phyloP scores from a whole-genome alignment of 2,888 invertebrate genomes.

The Hyppa rectilinea region DNA sequence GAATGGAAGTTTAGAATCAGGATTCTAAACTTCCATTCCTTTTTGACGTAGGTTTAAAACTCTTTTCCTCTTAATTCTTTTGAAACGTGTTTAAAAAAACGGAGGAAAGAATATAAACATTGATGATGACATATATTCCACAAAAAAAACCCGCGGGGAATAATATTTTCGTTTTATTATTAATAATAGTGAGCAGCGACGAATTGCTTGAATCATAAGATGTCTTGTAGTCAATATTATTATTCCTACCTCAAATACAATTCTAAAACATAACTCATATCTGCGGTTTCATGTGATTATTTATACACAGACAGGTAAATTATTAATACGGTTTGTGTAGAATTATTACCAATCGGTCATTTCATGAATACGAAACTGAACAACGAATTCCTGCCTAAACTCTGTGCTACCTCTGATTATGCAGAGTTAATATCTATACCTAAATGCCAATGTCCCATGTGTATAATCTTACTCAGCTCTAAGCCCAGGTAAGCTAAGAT shows the following conservation, averaged over 20 bases:
- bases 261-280: background rate
- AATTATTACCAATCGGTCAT: constrained; percentile 2
- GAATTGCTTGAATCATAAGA: constrained; percentile 2
- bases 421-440: background rate
- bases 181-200: background rate
- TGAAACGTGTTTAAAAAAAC: too few relatives aligned
- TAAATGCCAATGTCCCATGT: background rate
- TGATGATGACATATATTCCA: background rate
- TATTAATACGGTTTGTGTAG: background rate
- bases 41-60: background rate
- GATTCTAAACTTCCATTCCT: background rate
- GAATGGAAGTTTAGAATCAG: too few relatives aligned
- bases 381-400: background rate
- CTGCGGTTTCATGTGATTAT: background rate
- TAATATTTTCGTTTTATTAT: background rate
- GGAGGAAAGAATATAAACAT: background rate
- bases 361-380: background rate
- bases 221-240: constrained; percentile 10
- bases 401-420: background rate
- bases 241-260: background rate
- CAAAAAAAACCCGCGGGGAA: background rate
- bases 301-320: constrained; percentile 15
- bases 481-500: background rate
- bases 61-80: background rate
- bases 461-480: background rate